phyloP scores from a whole-genome alignment of 2,113 vertebrate genomes.

The Menidia beryllina region DNA sequence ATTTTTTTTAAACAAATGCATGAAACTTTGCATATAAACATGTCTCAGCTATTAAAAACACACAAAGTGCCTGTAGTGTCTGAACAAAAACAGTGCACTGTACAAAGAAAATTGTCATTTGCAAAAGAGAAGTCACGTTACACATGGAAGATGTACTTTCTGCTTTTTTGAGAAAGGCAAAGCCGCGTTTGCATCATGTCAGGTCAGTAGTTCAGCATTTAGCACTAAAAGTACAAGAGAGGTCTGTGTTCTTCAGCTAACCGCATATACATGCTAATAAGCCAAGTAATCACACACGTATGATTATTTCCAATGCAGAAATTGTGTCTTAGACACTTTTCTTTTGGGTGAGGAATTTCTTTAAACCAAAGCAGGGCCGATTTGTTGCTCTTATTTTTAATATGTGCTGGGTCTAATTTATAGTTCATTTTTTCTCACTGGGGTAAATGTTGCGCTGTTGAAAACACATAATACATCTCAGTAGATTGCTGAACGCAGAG shows the following conservation, averaged over 20 bases:
- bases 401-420: no score
- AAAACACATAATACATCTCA: not conserved
- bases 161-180: not conserved
- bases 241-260: not conserved
- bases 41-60: not conserved
- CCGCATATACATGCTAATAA: not conserved
- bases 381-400: no score
- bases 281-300: not conserved
- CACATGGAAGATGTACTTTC: not conserved
- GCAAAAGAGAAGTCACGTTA: not conserved
- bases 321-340: not conserved
- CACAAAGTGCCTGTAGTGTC: not conserved
- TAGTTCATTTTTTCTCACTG: not conserved
- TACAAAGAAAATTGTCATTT: not conserved
- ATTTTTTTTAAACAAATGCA: not conserved
- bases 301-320: not conserved
- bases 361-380: no score
- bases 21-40: not conserved
- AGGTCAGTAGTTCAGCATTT: no score
- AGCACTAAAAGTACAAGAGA: no score
- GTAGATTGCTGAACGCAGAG: not conserved
- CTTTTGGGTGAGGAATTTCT: no score
- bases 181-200: no score
- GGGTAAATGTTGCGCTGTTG: not conserved
- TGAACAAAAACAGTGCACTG: not conserved